Evolutionary conservation across 1,140 invertebrate genomes (phyloP), one percentile per base, ranked within the genome.

Genomic region (Idris sp.): DNA sequence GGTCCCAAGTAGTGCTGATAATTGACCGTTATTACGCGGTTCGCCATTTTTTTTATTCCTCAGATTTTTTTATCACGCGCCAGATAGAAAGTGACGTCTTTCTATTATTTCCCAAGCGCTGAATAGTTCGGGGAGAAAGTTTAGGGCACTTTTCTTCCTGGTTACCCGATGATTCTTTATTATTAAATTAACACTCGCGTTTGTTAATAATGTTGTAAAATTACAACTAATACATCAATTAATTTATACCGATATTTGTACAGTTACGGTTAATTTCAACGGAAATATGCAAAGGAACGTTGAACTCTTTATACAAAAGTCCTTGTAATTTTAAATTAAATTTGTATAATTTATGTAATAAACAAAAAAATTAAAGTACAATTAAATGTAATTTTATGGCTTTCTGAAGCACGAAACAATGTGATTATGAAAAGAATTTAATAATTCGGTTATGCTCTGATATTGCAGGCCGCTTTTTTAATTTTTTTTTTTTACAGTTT

Each of bases 371-470:
- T n/a, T n/a, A n/a, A n/a, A n/a, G n/a, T n/a, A n/a, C n/a, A n/a
- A n/a, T n/a, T n/a, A 53, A 65, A 53, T 53, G 48, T 53, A 53
- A 53, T 53, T 65, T 53, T 22, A 33, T 44, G 48, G 15, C 22
- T 44, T 65, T 33, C 26, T 65, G 38, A 65, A 31, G 19, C 18
- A 36, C 38, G 15, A 53, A 54, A 65, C 54, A 54, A 54, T 53
- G n/a, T n/a, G n/a, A 64, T 51, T 41, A 64, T 51, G 26, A 64
- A 51, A 51, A 51, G 41, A 51, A 43, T 51, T 51, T 51, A 51
- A 51, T 64, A 64, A 43, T 40, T 64, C 59, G 28, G 59, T 64
- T 64, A 64, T 51, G 59, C 59, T 51, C 44, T 51, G 10, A 43
- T 64, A 43, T 51, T 61, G 6, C 44, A 10, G 4, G 2, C 28